phyloP scores from a whole-genome alignment of 2,113 vertebrate genomes.

The Zosterops hypoxanthus region DNA sequence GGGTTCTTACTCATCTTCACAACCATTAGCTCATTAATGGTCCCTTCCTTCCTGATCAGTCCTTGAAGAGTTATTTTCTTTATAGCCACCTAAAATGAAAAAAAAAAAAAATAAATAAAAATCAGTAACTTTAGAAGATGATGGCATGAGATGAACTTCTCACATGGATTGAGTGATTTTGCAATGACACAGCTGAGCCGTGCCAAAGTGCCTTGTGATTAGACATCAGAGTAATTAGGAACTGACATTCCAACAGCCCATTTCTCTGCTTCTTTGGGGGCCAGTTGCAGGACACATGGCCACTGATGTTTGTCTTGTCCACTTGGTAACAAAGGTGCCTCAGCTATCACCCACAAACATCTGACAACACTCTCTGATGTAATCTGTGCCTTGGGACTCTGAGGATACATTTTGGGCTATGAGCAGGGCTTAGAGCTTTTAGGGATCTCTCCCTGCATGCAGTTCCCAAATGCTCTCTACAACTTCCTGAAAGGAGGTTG shows the following conservation, averaged over 20 bases:
- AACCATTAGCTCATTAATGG: slow-evolving; percentile 86
- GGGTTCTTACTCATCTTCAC: no score
- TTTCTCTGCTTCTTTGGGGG: neutral
- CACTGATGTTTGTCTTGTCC: neutral
- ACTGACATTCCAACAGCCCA: neutral
- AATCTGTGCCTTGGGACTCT: no score
- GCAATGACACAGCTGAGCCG: neutral
- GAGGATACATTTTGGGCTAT: no score
- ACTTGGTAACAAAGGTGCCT: neutral
- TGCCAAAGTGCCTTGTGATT: neutral
- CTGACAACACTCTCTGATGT: neutral
- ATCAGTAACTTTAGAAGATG: neutral
- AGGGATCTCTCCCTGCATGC: no score
- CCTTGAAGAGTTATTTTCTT: slow-evolving; percentile 51
- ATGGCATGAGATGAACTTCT: neutral
- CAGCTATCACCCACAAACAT: neutral
- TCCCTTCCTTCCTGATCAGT: slow-evolving; percentile 90
- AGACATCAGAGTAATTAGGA: neutral
- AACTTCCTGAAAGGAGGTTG: no score
- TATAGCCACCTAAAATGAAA: slow-evolving; percentile 85
- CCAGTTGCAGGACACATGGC: neutral
- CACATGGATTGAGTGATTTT: neutral
- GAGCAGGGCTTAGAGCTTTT: no score
- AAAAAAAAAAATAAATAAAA: neutral
- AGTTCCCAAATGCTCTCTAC: neutral